These are phyloP conservation scores for Muscicapa comitata DNA, from an alignment of 2,797 vertebrate genomes.

Conservation along the genomic window DNA sequence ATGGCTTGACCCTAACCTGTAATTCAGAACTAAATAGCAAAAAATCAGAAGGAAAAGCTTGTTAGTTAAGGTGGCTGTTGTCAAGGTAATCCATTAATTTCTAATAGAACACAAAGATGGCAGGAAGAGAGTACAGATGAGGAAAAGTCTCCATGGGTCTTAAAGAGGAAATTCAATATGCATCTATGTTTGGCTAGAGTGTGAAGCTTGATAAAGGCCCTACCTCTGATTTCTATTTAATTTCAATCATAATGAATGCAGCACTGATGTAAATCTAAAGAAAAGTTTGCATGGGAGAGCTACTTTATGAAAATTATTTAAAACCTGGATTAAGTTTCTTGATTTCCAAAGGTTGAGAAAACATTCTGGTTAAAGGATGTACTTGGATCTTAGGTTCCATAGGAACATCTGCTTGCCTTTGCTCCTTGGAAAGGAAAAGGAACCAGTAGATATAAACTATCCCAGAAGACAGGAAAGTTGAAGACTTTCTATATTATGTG, in stretches of 20 bases:
- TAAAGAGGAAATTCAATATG: neutral
- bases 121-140: neutral
- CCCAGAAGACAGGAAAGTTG: neutral
- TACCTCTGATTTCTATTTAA: neutral
- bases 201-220: neutral
- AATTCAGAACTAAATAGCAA: neutral
- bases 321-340: neutral
- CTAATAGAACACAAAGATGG: neutral
- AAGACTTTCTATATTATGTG: neutral
- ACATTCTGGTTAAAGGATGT: neutral
- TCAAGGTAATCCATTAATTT: neutral
- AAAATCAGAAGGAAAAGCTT: neutral
- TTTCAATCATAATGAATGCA: neutral
- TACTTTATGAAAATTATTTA: neutral
- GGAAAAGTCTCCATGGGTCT: neutral
- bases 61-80: neutral
- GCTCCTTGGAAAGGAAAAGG: neutral
- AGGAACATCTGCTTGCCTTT: neutral
- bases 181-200: neutral
- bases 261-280: neutral
- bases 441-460: neutral
- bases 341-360: neutral
- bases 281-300: neutral
- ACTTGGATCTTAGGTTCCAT: neutral
- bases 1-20: slow-evolving; percentile 19